Evolutionary conservation across 2,888 invertebrate species (phyloP).

Genomic region (Eurytoma adleriae): DNA sequence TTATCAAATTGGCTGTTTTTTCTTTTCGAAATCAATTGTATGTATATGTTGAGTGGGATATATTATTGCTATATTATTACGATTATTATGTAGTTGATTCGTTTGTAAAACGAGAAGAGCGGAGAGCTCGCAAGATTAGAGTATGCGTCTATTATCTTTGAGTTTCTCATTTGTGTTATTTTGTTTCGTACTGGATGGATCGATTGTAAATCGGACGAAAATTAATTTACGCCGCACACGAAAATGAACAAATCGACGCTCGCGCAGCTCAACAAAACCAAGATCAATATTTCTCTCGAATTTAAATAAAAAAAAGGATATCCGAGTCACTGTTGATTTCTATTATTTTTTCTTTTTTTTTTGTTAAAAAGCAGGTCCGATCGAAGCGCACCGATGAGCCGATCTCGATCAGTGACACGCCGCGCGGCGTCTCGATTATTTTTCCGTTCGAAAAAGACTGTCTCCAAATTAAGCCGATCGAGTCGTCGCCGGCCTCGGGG

Average conservation of each 20-base stretch:
- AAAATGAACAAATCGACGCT: constrained; percentile 39
- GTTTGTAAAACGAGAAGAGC: constrained; percentile 38
- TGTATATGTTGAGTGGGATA: constrained; percentile 54
- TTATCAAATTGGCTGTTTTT: constrained; percentile 55
- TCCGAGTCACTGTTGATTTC: constrained; percentile 17
- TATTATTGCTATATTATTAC: constrained; percentile 50
- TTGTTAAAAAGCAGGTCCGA: constrained; percentile 24
- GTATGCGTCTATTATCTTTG: constrained; percentile 30
- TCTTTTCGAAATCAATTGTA: constrained; percentile 55
- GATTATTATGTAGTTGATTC: constrained; percentile 46
- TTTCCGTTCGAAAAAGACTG: too few species aligned
- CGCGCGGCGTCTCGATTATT: neutral
- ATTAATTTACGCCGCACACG: constrained; percentile 23
- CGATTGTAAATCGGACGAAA: constrained; percentile 26
- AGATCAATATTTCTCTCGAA: constrained; percentile 45
- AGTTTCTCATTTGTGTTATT: constrained; percentile 40
- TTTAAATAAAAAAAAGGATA: neutral
- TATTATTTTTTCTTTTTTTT: constrained; percentile 16
- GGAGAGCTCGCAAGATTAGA: constrained; percentile 36
- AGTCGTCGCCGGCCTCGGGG: neutral
- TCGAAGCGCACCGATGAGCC: constrained; percentile 5
- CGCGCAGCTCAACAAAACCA: constrained; percentile 33
- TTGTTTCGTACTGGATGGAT: constrained; percentile 26
- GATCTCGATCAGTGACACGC: neutral
- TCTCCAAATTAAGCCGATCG: neutral